These are phyloP conservation scores for Oplegnathus fasciatus DNA, from an alignment of 2,113 vertebrate genomes.

Conservation along the genomic window DNA sequence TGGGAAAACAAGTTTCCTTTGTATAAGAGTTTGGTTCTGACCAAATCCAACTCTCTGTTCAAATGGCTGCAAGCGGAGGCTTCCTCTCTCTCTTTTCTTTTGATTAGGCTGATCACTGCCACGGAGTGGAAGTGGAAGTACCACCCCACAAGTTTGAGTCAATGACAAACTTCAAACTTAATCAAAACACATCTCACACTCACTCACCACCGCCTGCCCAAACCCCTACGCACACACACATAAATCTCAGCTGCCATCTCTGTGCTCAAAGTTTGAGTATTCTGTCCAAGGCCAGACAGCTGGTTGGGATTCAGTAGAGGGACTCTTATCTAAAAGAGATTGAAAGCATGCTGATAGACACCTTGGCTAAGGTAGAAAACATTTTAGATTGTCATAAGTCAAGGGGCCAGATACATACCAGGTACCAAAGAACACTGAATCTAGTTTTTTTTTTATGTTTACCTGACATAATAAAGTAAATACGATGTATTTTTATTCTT, in stretches of 20 bases:
- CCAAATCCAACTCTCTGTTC: slow-evolving; percentile 17
- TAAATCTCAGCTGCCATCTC: slow-evolving; percentile 41
- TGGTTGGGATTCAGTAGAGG: slow-evolving; percentile 62
- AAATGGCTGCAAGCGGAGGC: slow-evolving; percentile 17
- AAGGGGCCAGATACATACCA: not conserved
- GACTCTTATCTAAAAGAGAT: slow-evolving; percentile 60
- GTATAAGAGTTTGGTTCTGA: slow-evolving; percentile 24
- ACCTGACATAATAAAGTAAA: not conserved
- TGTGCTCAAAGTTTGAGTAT: slow-evolving; percentile 39
- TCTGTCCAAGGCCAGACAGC: slow-evolving; percentile 68
- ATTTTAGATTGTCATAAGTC: slow-evolving; percentile 53
- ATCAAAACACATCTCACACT: slow-evolving; percentile 58
- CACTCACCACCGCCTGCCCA: not conserved
- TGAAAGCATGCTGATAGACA: slow-evolving; percentile 59
- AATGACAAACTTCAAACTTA: slow-evolving; percentile 64
- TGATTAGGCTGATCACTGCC: slow-evolving; percentile 37
- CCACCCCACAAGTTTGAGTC: slow-evolving; percentile 44
- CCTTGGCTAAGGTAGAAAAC: slow-evolving; percentile 40
- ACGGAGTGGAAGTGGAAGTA: slow-evolving; percentile 39
- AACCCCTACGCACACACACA: slow-evolving; percentile 1
- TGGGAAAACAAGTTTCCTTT: slow-evolving; percentile 35
- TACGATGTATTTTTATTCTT: not conserved
- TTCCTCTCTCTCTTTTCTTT: slow-evolving; percentile 22
- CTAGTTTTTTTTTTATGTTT: slow-evolving; percentile 9
- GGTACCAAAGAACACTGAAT: not conserved